phyloP scores from a whole-genome alignment of 2,113 vertebrate genomes.

The Danionella cerebrum region DNA sequence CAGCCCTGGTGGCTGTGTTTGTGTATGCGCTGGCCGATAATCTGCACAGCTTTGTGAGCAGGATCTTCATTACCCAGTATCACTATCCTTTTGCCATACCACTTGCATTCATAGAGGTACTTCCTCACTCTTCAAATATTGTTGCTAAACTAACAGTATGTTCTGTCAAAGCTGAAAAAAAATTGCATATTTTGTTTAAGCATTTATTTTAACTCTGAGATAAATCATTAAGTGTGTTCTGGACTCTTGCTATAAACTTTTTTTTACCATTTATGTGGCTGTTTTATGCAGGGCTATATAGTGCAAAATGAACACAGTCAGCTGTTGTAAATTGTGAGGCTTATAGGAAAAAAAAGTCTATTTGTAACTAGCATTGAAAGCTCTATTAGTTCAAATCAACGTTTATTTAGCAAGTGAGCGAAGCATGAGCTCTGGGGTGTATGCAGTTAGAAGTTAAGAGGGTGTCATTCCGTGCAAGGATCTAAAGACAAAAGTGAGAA shows the following conservation, averaged over 20 bases:
- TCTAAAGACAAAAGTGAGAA: no score
- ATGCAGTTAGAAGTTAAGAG: no score
- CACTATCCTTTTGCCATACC: constrained; percentile 57
- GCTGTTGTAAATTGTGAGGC: background rate
- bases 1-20: constrained; percentile 28
- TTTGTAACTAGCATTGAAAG: background rate
- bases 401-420: no score
- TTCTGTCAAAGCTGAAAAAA: background rate
- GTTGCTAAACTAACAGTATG: no score
- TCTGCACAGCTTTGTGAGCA: constrained; percentile 56
- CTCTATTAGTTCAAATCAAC: no score
- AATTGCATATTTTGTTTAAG: no score
- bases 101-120: constrained; percentile 63
- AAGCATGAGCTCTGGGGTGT: no score
- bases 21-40: constrained; percentile 52
- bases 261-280: background rate
- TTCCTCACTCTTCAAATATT: no score
- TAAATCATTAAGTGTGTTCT: background rate
- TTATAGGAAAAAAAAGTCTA: background rate
- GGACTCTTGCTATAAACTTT: background rate
- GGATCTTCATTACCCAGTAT: constrained; percentile 68
- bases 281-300: background rate
- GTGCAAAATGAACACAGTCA: background rate
- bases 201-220: background rate
- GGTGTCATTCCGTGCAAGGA: no score